phyloP scores from a whole-genome alignment of 2,113 vertebrate species.

The Paedocypris sp. region DNA sequence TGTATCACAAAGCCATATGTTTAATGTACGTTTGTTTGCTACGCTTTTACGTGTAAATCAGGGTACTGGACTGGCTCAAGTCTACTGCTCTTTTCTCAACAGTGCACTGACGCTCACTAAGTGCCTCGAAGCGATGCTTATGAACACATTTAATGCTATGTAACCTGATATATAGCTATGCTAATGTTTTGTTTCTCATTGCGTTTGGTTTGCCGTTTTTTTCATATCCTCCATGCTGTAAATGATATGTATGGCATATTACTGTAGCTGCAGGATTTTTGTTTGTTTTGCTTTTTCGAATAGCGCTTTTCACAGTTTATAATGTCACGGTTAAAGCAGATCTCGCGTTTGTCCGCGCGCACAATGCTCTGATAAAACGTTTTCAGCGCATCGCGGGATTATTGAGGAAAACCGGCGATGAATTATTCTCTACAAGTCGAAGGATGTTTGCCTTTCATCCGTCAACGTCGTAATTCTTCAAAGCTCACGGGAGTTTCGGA shows the following conservation, averaged over 20 bases:
- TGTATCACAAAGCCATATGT: conserved; percentile 55
- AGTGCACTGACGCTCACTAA: conserved; percentile 53
- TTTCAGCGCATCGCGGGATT: too few relatives aligned
- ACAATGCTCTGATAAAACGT: too few relatives aligned
- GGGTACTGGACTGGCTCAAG: conserved; percentile 45
- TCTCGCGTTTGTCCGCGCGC: too few relatives aligned
- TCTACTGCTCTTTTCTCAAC: conserved; percentile 37
- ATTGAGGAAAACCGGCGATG: too few relatives aligned
- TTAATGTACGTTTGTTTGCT: conserved; percentile 16
- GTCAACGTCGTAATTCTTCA: too few relatives aligned
- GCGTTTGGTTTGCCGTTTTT: conserved; percentile 31
- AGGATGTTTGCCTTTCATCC: too few relatives aligned
- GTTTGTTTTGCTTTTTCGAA: too few relatives aligned
- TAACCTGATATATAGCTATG: conserved; percentile 31
- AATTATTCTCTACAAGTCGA: too few relatives aligned
- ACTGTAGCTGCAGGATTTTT: conserved; percentile 26
- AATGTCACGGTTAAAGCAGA: too few relatives aligned
- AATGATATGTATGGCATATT: conserved; percentile 44
- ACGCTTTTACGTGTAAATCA: conserved; percentile 38
- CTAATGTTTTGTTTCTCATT: conserved; percentile 35
- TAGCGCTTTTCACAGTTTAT: too few relatives aligned
- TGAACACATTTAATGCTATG: conserved; percentile 23
- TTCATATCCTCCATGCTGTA: conserved; percentile 49
- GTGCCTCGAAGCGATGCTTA: conserved; percentile 46
- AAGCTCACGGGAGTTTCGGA: too few relatives aligned